A percentile compares a stretch with the other conserved stretches of the same genome.
Conservation (phyloP, 2,888 invertebrate species). For the Byasa hedistus region DNA sequence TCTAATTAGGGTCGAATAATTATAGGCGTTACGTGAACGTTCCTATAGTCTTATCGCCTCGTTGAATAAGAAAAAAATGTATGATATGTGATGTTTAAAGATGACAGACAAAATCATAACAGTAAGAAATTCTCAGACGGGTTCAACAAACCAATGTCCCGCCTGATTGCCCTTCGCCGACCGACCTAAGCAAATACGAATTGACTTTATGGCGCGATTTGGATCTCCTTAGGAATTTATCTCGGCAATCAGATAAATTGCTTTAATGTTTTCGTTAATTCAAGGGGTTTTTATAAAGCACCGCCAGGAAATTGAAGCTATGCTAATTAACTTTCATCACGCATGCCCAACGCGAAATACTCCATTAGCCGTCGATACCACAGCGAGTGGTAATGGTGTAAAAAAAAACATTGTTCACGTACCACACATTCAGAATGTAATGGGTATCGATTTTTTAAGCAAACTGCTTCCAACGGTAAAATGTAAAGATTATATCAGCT, state of each 20-base stretch:
- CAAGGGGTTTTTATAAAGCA: constrained; percentile 7
- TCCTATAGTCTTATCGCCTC: too few relatives aligned
- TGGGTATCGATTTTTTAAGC: constrained; percentile 6
- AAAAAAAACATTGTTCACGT: constrained; percentile 9
- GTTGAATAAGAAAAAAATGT: background rate
- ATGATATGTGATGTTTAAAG: background rate
- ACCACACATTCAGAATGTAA: constrained; percentile 1
- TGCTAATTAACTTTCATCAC: constrained; percentile 25
- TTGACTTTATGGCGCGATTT: constrained; percentile 26
- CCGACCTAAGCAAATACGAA: constrained; percentile 29
- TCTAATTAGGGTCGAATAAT: too few relatives aligned
- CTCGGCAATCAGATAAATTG: constrained; percentile 25
- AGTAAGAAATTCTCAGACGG: constrained; percentile 24
- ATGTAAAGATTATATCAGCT: background rate
- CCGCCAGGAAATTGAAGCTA: constrained; percentile 17
- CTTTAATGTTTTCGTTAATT: constrained; percentile 20
- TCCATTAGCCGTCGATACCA: constrained; percentile 13
- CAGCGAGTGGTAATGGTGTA: constrained; percentile 4
- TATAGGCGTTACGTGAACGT: too few relatives aligned
- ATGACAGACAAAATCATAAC: constrained; percentile 1
- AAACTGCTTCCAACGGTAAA: background rate
- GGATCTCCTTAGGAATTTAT: constrained; percentile 25
- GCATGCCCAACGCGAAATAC: constrained; percentile 16
- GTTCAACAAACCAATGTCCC: constrained; percentile 24
- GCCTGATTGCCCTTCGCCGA: constrained; percentile 23